Evolutionary conservation across 2,797 vertebrate species (phyloP).

Genomic region (Liasis olivaceus): DNA sequence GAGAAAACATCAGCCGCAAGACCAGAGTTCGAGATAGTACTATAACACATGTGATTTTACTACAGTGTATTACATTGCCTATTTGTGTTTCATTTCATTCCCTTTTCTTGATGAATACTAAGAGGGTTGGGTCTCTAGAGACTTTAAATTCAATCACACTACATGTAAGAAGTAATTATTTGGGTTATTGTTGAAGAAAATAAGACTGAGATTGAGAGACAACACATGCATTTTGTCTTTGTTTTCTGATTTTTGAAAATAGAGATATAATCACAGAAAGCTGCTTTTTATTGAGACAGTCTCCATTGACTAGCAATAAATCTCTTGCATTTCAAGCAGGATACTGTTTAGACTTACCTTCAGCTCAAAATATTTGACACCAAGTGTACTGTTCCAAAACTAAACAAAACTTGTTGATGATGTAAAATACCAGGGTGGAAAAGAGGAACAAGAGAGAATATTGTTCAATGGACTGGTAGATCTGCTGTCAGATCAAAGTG

Average conservation of each 20-base stretch:
- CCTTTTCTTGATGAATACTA: accelerated
- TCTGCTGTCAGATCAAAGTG: not conserved
- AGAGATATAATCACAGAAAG: not conserved
- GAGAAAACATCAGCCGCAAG: slow-evolving; percentile 2
- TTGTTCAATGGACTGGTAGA: not conserved
- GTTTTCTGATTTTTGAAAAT: not conserved
- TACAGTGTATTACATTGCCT: not conserved
- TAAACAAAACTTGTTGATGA: not conserved
- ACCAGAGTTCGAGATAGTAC: not conserved
- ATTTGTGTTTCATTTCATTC: not conserved
- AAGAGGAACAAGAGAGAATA: not conserved
- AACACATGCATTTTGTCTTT: not conserved
- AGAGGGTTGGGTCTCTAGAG: not conserved
- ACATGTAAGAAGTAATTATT: slow-evolving; percentile 2
- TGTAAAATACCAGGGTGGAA: not conserved
- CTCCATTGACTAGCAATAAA: not conserved
- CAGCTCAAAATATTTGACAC: not conserved
- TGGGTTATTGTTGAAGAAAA: not conserved
- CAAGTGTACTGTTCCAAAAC: not conserved
- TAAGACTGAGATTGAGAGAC: not conserved
- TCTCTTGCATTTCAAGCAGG: not conserved
- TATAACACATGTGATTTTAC: not conserved
- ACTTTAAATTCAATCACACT: not conserved
- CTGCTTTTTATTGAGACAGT: not conserved
- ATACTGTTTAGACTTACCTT: not conserved